Base-by-base conservation (phyloP, 2,888 invertebrate species). In the Pristionchus japonicus region DNA sequence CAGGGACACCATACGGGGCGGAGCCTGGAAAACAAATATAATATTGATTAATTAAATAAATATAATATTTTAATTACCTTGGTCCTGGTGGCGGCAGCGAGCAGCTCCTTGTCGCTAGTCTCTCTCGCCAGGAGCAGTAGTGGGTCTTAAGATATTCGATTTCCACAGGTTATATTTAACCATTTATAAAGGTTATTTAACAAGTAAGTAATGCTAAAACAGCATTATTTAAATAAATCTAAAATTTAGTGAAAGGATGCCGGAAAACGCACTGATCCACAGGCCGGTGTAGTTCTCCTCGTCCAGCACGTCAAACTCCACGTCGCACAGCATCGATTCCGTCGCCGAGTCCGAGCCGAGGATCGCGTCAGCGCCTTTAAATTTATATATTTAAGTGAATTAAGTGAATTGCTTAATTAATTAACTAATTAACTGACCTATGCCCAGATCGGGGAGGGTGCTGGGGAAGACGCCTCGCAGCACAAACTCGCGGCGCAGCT, bases 261-360 rank as follows among this genome's bases (percentile, higher is more conserved):
- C n/a, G n/a, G n/a, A n/a, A 27, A 37, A 90, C 91, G 89, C 47
- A 92, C 92, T 93, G 31, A 92, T 90, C 92, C 93, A 94, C 1
- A 93, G 34, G 9, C 91, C 90, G 11, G 88, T 89, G 87, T 92
- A 94, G 89, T 94, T 93, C 47, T 83, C 86, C 7, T 89, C 86
- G 52, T 91, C 90, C 20, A 93, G 87, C 40, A 93, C 90, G 86
- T 93, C 93, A 70, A 93, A 94, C 6, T 88, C 86, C 47, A 91
- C 90, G n/a, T 91, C 90, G 40, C 92, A 90, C 47, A 93, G 90
- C 89, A 92, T 91, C 87, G 92, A 93, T 87, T 94, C 94, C 43
- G 92, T 90, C 27, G 94, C 93, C 0, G 94, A 94, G 85, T 94
- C 94, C 1, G 92, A 90, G 23, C 93, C 94, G 47, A 94, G 89